Conservation (phyloP, 2,113 vertebrate species). For the Atractosteus spatula region DNA sequence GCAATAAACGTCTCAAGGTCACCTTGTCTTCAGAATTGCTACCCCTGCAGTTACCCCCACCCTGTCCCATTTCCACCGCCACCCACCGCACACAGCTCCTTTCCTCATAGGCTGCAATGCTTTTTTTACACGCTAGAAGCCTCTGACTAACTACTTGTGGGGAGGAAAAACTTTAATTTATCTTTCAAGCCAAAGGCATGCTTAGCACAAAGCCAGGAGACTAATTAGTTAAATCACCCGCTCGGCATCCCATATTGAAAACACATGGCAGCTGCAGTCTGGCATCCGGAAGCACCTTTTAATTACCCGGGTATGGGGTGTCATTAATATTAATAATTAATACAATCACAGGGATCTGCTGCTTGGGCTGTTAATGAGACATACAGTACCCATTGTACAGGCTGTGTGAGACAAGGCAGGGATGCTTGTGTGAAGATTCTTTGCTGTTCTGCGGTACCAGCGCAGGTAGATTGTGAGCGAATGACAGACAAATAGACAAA, state of each 20-base stretch:
- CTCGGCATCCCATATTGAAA: neutral
- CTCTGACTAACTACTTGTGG: neutral
- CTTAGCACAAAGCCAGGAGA: slow-evolving; percentile 4
- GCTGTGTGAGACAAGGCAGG: too few relatives aligned
- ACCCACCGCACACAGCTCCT: too few relatives aligned
- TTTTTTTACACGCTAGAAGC: neutral
- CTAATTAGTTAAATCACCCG: slow-evolving; percentile 15
- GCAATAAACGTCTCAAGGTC: too few relatives aligned
- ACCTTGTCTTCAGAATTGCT: neutral
- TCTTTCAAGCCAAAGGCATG: slow-evolving; percentile 12
- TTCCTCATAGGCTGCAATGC: neutral
- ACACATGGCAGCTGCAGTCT: neutral
- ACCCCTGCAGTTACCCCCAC: neutral
- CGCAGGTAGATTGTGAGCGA: too few relatives aligned
- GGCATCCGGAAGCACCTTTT: slow-evolving; percentile 4
- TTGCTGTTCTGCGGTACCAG: too few relatives aligned
- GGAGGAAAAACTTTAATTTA: neutral
- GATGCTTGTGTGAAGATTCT: too few relatives aligned
- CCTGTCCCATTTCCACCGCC: neutral
- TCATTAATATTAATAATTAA: slow-evolving; percentile 20
- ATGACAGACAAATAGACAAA: too few relatives aligned
- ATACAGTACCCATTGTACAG: neutral
- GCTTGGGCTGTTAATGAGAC: slow-evolving; percentile 5
- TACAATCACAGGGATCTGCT: neutral
- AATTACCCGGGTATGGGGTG: slow-evolving; percentile 1